Base-by-base conservation (phyloP, 1,140 invertebrate genomes). In the Rhagoletis zephyria region DNA sequence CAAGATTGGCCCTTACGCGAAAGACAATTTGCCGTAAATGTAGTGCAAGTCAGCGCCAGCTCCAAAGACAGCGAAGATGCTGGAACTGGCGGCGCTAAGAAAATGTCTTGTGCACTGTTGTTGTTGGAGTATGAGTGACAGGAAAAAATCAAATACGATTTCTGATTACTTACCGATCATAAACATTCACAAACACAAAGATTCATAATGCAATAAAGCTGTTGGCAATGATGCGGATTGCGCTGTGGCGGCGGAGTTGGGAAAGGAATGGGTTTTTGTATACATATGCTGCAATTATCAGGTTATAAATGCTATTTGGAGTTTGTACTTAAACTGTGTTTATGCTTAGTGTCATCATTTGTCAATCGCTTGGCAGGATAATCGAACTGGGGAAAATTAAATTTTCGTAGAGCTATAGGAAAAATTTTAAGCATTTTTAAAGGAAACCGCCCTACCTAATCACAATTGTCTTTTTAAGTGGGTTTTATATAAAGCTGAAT, bases 101-200 rank as follows among this genome's bases (percentile, higher is more conserved):
- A 40, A 59, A 77, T 10, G 19, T 1, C 65, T 70, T 40, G 40
- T 12, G 67, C 42, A 0, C 30, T 74, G 40, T 7, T 74, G 40
- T n/a, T 77, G 12, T 74, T 74, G n/a, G 48, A 56, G 70, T 9
- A 30, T n/a, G 9, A 19, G 74, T 81, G 74, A 81, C 74, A 81
- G 74, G 74, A 81, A 81, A 74, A 81, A 81, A 81, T 56, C 48
- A 56, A 81, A 81, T 81, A 81, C 51, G 74, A 81, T 81, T 81
- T 81, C 48, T 81, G 74, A 81, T 81, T 81, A 81, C 48, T 56
- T 6, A 3, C 4, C 74, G 48, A 12, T 19, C 74, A 81, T 42
- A 81, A 59, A 81, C 19, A 30, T 16, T 4, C 74, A 48, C 16
- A 65, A 4, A 74, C 40, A 74, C 16, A 48, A 30, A 30, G 30